Base-by-base conservation (phyloP, 2,113 vertebrate genomes). In the Centropus unirufus region DNA sequence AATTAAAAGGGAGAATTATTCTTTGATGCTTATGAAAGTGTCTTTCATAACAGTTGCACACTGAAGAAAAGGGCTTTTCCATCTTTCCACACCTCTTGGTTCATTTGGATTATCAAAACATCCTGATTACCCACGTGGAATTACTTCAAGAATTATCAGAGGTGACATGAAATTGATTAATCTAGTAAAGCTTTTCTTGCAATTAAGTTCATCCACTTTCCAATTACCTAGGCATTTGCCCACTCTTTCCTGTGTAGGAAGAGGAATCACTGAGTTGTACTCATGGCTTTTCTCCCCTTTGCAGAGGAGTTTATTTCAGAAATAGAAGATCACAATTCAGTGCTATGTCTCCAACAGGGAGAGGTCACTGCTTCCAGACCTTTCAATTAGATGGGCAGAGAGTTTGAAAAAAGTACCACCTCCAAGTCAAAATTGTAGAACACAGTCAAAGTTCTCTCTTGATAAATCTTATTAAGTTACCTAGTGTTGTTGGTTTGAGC, bases 141-240 rank as follows among this genome's bases (percentile, higher is more conserved):
- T 95, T 96, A 74, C 89, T 91, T 95, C 72, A 93, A 91, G 87
- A 94, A 91, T 88, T 92, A 92, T 96, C 93, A 91, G 94, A 97
- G 95, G 91, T 93, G 84, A 82, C 76, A 58, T 89, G 93, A 96
- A 96, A 96, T 96, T 94, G 96, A 96, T 97, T 96, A 87, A 97
- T 93, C 74, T 90, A 83, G 82, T 93, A 92, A 97, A 95, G 81
- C 77, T 93, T 96, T 96, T 90, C 90, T 96, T 83, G 76, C 90
- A 95, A 94, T 96, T 93, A 96, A 79, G 95, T 82, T 90, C 61
- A 94, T 87, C 73, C 68, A 54, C 64, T 94, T 95, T 94, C 81
- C 67, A 95, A 83, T 93, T 93, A 90, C 20, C 61, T 87, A 72
- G 90, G 61, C 18, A 54, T 61, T 86, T 83, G 27, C 15, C 18